These are phyloP conservation scores for Petrolisthes cinctipes DNA, from an alignment of 2,888 invertebrate genomes.

Conservation along the genomic window DNA sequence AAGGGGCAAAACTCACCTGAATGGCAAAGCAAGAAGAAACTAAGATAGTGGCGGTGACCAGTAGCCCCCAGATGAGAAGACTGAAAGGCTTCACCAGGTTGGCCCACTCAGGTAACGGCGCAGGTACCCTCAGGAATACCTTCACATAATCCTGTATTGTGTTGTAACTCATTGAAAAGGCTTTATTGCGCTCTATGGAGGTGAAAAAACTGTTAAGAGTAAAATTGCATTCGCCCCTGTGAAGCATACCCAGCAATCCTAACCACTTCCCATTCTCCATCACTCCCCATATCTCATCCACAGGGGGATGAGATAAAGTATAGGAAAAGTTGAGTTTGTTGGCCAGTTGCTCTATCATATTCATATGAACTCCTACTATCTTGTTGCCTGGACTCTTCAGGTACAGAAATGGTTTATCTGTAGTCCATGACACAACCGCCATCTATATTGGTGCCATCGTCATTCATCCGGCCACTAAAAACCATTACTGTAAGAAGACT, in stretches of 20 bases:
- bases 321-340: conserved; percentile 10
- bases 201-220: not conserved
- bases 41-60: not conserved
- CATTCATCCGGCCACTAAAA: too few relatives aligned
- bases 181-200: not conserved
- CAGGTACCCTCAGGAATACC: not conserved
- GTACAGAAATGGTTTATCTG: not conserved
- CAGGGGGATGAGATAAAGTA: not conserved
- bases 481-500: too few relatives aligned
- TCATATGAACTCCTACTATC: not conserved
- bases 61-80: not conserved
- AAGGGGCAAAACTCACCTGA: not conserved
- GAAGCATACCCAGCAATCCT: not conserved
- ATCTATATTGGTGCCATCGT: too few relatives aligned
- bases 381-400: not conserved
- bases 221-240: not conserved
- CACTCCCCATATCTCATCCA: too few relatives aligned
- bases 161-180: not conserved
- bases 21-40: not conserved
- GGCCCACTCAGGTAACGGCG: not conserved
- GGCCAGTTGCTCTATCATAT: not conserved
- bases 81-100: not conserved
- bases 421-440: not conserved
- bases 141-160: not conserved
- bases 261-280: not conserved